Base-by-base conservation (phyloP, 2,888 invertebrate species). In the Micoletzkya japonica region DNA sequence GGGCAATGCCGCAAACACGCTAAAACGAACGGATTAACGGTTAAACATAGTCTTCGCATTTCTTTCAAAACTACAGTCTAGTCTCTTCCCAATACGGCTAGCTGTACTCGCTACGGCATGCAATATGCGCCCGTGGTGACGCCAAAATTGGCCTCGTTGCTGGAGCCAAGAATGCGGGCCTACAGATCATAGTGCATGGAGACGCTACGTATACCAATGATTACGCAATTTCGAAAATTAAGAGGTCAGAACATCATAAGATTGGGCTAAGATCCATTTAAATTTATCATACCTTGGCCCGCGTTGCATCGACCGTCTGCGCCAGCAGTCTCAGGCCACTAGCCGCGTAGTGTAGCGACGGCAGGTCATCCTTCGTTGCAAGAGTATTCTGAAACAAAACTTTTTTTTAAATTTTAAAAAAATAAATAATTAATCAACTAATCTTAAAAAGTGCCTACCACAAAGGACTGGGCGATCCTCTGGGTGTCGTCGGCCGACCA, bases 341-440 rank as follows among this genome's bases (percentile, higher is more conserved):
- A 10, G 61, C 57, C 32, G 71, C 67, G 49, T 72, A 72, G 50
- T 72, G 71, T 6, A 60, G 39, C 60, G 68, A 32, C 17, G 71
- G 30, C 39, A 71, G 39, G 36, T 71, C 64, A 28, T 64, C 58
- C 49, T 71, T 71, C 24, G 66, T 50, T 20, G 44, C 30, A 28
- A 71, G 70, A 26, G 58, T 56, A 39, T 44, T 67, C 73, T 73
- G 52, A 61, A 71, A 60, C 10, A n/a, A n/a, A n/a, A n/a, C n/a
- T n/a, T n/a, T n/a, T n/a, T n/a, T n/a, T n/a, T n/a, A n/a, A n/a
- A 39, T 10, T 7, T 39, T 39, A n/a, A n/a, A n/a, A 58, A 34
- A 36, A 58, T 58, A 36, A 6, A 44, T 14, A 26, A 24, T 30
- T 24, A 37, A 37, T 37, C 2, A 59, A n/a, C 1, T 58, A 26